Evolutionary conservation across 2,113 vertebrate species (phyloP), one percentile per base, ranked within the genome.

Genomic region (Henicopernis longicauda): DNA sequence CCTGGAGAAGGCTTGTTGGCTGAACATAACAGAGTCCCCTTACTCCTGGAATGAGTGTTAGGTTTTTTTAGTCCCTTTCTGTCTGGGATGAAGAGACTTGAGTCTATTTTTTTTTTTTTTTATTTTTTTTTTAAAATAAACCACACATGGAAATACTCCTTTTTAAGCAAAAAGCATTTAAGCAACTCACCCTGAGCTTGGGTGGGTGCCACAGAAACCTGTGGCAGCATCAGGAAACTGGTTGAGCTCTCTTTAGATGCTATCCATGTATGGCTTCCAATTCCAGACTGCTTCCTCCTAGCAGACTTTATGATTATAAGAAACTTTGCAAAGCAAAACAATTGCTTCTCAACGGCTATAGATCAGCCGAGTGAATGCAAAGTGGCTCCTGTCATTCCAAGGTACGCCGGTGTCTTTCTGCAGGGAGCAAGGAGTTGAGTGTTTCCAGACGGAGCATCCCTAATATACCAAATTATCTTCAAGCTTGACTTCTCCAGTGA

Each of bases 381-480:
- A 96, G 84, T 67, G 78, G 73, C 86, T 95, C 25, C 82, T 86
- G 86, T 83, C 90, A 93, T 59, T 85, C 47, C 69, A 86, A 87
- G 70, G 36, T 61, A 87, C 0, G 3, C 21, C 13, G 3, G 67
- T 80, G 54, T 81, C 70, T 81, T 80, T 92, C 76, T 93, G 65
- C 50, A 42, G 21, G 36, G 58, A 97, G 38, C 18, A 65, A 77
- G 77, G 67, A 89, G 74, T n/a, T 0, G 23, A 87, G 58, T 59
- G n/a, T 89, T 91, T 95, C 72, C 85, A 91, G 69, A 91, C 1
- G 0, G 74, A 95, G 63, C 71, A 65, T 74, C 69, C 47, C 65
- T 86, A 92, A 90, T 47, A 58, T 2, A 78, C 71, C 47, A 90
- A 88, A 95, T 93, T 96, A 54, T 95, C 83, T 94, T 93, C 93